Percentiles rank a stretch among this genome's conserved stretches.
Conservation (phyloP, 2,888 invertebrate genomes). For the Macrophya alboannulata region DNA sequence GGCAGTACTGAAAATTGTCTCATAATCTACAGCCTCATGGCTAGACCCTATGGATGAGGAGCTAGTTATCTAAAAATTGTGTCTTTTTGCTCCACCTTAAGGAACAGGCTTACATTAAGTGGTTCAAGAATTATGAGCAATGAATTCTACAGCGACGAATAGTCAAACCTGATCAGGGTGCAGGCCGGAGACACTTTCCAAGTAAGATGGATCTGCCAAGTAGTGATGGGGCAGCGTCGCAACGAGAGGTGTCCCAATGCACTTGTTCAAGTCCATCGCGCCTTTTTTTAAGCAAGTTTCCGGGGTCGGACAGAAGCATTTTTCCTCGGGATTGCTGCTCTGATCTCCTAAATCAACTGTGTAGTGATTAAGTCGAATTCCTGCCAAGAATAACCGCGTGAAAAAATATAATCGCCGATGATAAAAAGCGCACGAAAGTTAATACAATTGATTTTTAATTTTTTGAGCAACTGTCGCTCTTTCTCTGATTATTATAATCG, state of each 20-base stretch:
- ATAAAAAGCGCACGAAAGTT: neutral
- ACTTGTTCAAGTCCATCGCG: slow-evolving; percentile 86
- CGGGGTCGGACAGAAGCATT: slow-evolving; percentile 83
- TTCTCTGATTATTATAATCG: neutral
- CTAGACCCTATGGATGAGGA: too few relatives aligned
- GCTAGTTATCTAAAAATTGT: too few relatives aligned
- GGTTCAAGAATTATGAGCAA: too few relatives aligned
- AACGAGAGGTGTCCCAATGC: slow-evolving; percentile 87
- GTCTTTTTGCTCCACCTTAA: too few relatives aligned
- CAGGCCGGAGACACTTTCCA: slow-evolving; percentile 72
- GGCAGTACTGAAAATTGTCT: too few relatives aligned
- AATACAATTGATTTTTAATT: neutral
- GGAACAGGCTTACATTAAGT: too few relatives aligned
- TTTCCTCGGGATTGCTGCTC: slow-evolving; percentile 81
- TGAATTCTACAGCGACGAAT: neutral
- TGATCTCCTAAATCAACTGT: slow-evolving; percentile 88
- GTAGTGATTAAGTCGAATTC: slow-evolving; percentile 87
- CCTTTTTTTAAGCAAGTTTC: slow-evolving; percentile 88
- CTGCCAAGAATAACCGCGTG: slow-evolving; percentile 71
- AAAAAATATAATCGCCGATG: too few relatives aligned
- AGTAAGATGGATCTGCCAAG: slow-evolving; percentile 82
- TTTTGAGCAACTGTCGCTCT: neutral
- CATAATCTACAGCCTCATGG: too few relatives aligned
- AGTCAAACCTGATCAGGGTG: slow-evolving; percentile 68
- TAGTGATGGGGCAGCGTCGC: slow-evolving; percentile 92